Conservation (phyloP, 2,888 invertebrate species). For the Diaperis boleti region DNA sequence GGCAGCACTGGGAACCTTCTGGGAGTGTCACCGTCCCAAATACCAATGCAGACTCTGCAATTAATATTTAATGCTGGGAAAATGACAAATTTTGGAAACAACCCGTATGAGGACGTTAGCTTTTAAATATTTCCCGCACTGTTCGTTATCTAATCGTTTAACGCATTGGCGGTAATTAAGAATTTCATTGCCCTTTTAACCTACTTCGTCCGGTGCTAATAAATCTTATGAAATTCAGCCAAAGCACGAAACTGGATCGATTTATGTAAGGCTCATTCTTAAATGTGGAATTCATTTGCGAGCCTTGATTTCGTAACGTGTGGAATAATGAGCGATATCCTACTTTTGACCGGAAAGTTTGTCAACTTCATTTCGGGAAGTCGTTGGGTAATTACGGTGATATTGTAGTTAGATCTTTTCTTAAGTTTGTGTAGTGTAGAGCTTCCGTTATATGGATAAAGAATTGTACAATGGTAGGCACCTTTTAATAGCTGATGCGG, state of each 20-base stretch:
- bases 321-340: conserved; percentile 2
- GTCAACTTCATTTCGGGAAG: not conserved
- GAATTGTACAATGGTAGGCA: too few relatives aligned
- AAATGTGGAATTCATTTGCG: conserved; percentile 10
- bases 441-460: too few relatives aligned
- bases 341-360: not conserved
- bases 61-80: conserved; percentile 2
- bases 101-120: not conserved
- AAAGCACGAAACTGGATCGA: conserved; percentile 16
- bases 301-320: conserved; percentile 5
- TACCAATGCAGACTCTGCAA: not conserved
- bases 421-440: too few relatives aligned
- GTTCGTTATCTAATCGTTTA: conserved; percentile 3
- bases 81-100: not conserved
- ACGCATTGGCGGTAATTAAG: not conserved
- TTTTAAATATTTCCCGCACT: conserved; percentile 6
- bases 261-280: conserved; percentile 23
- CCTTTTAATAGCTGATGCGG: too few relatives aligned
- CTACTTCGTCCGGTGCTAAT: not conserved
- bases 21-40: conserved; percentile 1
- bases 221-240: conserved; percentile 9
- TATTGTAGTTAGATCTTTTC: too few relatives aligned
- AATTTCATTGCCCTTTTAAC: not conserved
- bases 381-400: too few relatives aligned
- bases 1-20: not conserved